Conservation (phyloP, 2,888 invertebrate genomes). For the Halictus quadricinctus region DNA sequence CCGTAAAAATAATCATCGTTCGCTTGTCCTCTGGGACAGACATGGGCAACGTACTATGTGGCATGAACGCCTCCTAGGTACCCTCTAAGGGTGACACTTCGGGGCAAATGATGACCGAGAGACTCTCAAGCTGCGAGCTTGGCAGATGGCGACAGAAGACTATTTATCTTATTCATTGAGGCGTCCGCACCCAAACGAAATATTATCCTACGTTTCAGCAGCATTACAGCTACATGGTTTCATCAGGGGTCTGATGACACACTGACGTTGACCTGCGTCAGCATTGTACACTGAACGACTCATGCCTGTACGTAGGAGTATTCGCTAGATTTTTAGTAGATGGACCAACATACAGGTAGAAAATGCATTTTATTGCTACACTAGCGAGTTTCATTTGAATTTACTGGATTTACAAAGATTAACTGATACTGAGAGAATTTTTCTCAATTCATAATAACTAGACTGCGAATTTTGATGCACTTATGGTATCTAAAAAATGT, state of each 20-base stretch:
- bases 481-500: too few species aligned
- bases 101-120: neutral
- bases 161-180: slow-evolving; percentile 8
- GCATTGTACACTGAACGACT: neutral
- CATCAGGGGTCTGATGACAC: neutral
- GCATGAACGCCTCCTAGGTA: neutral
- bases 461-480: too few species aligned
- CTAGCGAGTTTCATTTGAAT: too few species aligned
- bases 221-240: neutral
- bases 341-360: too few species aligned
- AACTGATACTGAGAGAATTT: too few species aligned
- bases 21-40: neutral
- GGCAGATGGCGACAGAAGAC: slow-evolving; percentile 1
- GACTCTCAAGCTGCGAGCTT: neutral
- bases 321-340: too few species aligned
- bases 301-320: neutral
- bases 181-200: neutral
- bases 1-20: neutral
- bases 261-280: neutral
- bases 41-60: neutral
- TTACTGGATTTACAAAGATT: too few species aligned
- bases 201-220: neutral
- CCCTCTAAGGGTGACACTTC: neutral
- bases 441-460: too few species aligned
- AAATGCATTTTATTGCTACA: too few species aligned